Base-by-base conservation (phyloP, 2,113 vertebrate species). In the Thomomys bottae region DNA sequence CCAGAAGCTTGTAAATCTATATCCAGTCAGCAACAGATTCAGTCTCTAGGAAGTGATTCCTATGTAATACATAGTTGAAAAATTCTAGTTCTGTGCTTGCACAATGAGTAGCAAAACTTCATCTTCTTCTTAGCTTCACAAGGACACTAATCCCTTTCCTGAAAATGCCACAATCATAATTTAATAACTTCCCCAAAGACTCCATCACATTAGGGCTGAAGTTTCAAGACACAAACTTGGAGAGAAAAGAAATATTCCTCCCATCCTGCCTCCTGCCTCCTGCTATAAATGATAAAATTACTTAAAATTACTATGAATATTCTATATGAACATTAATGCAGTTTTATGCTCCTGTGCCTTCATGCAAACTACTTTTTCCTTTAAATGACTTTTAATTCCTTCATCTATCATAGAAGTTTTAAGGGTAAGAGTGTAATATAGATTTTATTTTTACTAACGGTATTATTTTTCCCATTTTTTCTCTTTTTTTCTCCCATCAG, bases 41-140 rank as follows among this genome's bases (percentile, higher is more conserved):
- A 1, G 1, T 64, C 9, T 71, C 15, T 23, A 5, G 21, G 28
- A 1, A 49, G 8, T 0, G 2, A 10, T 71, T 15, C 4, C 15
- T 45, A 1, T 38, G 5, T 36, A 11, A 3, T 42, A 78, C 32
- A 32, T 28, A 83, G 54, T 11, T 63, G 15, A 1, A 23, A 17
- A 2, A 2, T 72, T 57, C 14, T n/a, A 64, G 8, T 36, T 72
- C 1, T 66, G 1, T 64, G 2, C 9, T 66, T 5, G 9, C 2
- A 9, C 49, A 18, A 4, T 24, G 4, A 4, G 6, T 15, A 14
- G 15, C 10, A 76, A 14, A 64, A 70, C 34, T 76, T 8, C 45
- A 3, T 9, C 38, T 3, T 82, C 10, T 71, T 54, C 36, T 86
- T 2, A 7, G 3, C 5, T 7, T 24, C 34, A 17, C 38, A 26